These are phyloP conservation scores for Acrobasis suavella DNA, from an alignment of 2,888 invertebrate species.

Conservation along the genomic window DNA sequence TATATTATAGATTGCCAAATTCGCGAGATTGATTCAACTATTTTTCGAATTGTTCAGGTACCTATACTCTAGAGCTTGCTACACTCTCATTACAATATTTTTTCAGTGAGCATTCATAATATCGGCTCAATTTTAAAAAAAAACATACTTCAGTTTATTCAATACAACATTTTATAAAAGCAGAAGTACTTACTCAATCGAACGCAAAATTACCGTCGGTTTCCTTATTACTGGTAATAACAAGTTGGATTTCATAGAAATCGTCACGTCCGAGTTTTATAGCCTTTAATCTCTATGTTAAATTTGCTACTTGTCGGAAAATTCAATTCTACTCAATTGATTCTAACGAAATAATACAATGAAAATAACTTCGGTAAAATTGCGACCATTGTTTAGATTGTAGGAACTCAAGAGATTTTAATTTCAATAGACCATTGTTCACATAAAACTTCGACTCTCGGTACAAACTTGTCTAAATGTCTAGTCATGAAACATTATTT, in stretches of 20 bases:
- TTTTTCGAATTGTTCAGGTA: no score
- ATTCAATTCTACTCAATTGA: neutral
- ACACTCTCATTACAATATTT: no score
- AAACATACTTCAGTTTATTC: no score
- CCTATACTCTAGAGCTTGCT: no score
- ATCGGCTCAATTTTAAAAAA: no score
- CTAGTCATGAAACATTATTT: neutral
- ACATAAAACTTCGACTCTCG: neutral
- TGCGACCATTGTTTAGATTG: neutral
- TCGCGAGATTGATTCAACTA: no score
- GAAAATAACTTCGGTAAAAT: neutral
- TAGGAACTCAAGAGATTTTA: neutral
- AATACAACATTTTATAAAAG: neutral
- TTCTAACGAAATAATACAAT: neutral
- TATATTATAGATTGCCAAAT: no score
- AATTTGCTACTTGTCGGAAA: neutral
- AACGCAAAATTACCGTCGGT: neutral
- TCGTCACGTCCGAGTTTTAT: neutral
- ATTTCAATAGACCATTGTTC: constrained; percentile 15
- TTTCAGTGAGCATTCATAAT: no score
- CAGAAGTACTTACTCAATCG: neutral
- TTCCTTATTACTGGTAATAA: neutral
- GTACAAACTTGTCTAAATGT: neutral
- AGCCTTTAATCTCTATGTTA: neutral
- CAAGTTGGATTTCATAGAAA: neutral